Conservation (phyloP, 2,797 vertebrate species). For the Parotocinclus haroldoi region DNA sequence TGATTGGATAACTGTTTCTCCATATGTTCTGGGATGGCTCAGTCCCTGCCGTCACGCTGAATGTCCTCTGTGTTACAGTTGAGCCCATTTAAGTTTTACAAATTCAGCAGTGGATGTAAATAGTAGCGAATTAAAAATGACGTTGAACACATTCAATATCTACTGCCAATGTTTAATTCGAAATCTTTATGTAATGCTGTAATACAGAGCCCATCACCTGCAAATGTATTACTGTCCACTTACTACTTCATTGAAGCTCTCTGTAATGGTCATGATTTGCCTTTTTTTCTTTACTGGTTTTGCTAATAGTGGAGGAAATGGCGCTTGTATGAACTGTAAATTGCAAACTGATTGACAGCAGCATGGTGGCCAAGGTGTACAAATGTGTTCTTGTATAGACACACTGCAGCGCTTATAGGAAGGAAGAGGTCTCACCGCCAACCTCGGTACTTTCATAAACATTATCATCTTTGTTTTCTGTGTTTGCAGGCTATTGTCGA, state of each 20-base stretch:
- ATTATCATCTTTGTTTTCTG: constrained; percentile 38
- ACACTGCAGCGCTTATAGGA: constrained; percentile 3
- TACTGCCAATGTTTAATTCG: too few species aligned
- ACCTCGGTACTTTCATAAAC: constrained; percentile 32
- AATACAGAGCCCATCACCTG: too few species aligned
- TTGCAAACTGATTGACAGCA: neutral
- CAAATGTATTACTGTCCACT: neutral
- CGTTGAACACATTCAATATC: too few species aligned
- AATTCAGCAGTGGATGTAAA: too few species aligned
- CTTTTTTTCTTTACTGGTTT: constrained; percentile 5
- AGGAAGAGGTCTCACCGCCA: constrained; percentile 32
- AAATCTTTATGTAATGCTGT: too few species aligned
- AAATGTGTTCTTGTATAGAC: constrained; percentile 34
- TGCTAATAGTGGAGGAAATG: constrained; percentile 10
- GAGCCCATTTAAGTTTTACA: too few species aligned
- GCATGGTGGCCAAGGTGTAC: constrained; percentile 7
- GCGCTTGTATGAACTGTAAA: neutral
- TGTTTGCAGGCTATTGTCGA: constrained; percentile 92
- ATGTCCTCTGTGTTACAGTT: too few species aligned
- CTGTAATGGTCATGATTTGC: neutral
- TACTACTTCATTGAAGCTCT: constrained; percentile 1
- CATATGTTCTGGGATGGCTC: too few species aligned
- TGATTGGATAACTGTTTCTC: too few species aligned
- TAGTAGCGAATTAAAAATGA: too few species aligned
- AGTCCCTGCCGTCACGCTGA: too few species aligned